phyloP scores from a whole-genome alignment of 2,797 vertebrate species.

The Crenuchus spilurus region DNA sequence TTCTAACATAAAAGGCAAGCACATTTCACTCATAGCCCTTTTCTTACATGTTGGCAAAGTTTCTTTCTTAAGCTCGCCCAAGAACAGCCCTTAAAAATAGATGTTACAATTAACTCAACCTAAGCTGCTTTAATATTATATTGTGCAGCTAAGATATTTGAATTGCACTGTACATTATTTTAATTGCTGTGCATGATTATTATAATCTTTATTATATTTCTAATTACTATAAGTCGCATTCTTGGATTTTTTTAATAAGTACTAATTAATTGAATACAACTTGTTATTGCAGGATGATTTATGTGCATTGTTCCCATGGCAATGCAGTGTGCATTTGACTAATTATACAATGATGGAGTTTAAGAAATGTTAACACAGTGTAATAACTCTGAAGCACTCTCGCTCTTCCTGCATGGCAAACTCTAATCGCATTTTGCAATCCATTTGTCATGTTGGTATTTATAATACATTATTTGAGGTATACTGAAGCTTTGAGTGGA shows the following conservation, averaged over 20 bases:
- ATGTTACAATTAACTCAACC: background rate
- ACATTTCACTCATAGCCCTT: background rate
- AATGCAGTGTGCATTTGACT: background rate
- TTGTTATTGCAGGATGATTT: background rate
- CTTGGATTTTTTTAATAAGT: background rate
- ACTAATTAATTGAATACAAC: background rate
- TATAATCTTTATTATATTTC: no score
- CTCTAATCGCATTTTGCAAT: conserved; percentile 4
- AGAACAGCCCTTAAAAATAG: background rate
- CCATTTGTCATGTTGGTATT: background rate
- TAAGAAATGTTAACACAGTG: background rate
- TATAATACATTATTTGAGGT: background rate
- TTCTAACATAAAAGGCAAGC: background rate
- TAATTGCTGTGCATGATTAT: background rate
- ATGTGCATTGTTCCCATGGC: background rate
- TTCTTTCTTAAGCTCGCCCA: background rate
- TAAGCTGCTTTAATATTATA: background rate
- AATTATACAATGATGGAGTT: conserved; percentile 4
- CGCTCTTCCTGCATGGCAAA: background rate
- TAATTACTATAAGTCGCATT: background rate
- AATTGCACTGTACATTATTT: background rate
- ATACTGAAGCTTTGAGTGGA: background rate
- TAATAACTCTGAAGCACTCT: background rate
- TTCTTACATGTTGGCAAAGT: background rate
- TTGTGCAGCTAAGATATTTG: background rate